A percentile compares a stretch with the other conserved stretches of the same genome.
These are phyloP conservation scores for Sylvilagus bachmani DNA, from an alignment of 2,113 vertebrate genomes.

Conservation along the genomic window DNA sequence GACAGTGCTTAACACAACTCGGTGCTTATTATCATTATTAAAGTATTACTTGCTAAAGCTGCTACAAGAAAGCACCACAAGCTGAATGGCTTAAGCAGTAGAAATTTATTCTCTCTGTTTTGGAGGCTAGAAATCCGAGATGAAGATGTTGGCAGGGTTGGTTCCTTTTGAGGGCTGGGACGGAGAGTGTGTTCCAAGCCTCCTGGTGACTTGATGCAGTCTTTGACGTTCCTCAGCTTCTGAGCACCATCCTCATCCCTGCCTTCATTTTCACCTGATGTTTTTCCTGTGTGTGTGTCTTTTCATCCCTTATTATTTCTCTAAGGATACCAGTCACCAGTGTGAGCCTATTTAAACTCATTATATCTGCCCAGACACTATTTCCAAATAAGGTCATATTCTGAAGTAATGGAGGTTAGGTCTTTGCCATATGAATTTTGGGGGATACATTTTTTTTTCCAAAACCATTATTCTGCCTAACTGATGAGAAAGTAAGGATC, in stretches of 20 bases:
- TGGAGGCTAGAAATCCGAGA: neutral
- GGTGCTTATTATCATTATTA: neutral
- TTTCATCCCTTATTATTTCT: neutral
- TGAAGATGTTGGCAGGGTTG: no score
- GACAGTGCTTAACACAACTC: neutral
- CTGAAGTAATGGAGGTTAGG: neutral
- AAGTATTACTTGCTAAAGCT: neutral
- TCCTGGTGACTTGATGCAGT: accelerated
- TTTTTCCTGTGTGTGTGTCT: neutral
- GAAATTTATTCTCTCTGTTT: neutral
- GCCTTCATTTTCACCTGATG: accelerated
- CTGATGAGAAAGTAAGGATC: neutral
- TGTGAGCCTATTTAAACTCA: neutral
- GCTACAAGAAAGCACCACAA: neutral
- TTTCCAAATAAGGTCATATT: neutral
- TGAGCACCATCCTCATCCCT: accelerated
- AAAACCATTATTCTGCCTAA: neutral
- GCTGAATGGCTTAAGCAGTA: accelerated
- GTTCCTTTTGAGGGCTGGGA: neutral
- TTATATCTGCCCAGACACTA: neutral
- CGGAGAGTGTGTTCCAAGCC: neutral
- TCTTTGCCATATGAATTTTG: neutral
- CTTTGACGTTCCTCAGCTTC: neutral
- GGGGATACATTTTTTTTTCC: neutral
- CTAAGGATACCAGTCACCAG: neutral